Evolutionary conservation across 53 echinoderm and acorn worm species (phyloP), one percentile per base, ranked within the genome.

Genomic region (Crossaster papposus): DNA sequence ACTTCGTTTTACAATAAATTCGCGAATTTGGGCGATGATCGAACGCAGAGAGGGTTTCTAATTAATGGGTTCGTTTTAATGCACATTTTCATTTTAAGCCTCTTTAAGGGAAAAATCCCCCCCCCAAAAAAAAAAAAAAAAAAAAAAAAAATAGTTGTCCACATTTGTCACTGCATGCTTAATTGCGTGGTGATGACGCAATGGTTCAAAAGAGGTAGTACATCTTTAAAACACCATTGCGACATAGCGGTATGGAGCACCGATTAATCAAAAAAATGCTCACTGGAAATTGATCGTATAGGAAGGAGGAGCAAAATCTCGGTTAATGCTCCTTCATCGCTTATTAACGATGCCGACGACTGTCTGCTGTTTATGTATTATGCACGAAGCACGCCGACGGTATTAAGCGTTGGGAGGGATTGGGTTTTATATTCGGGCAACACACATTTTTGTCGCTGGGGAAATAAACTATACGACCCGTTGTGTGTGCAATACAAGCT

Each of bases 321-420:
- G 65, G 82, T 26, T 82, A 65, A 82, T 44, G 38, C 82, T 35
- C 29, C 82, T 64, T 65, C 68, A 82, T 82, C 6, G 82, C 82
- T 65, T 82, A 82, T 65, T 82, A 65, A 82, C 58, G 44, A 14
- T 65, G 55, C 82, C 37, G 68, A 82, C 82, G 82, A 55, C 82
- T 65, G 68, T 65, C 65, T 65, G 20, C 23, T 80, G 80, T 65
- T 4, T 82, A 82, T 81, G 44, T 36, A 62, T 55, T 81, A 81
- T 58, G 33, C 81, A 51, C n/a, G 52, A 26, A 68, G 24, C 68
- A 26, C 68, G 68, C 22, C 58, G 58, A 2, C 2, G 14, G 75
- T 2, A n/a, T n/a, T n/a, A n/a, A 20, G 75, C 11, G 36, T 35
- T 34, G 33, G 14, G 0, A 35, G 22, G 12, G 31, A n/a, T 74